Evolutionary conservation across 2,888 invertebrate genomes (phyloP).

Genomic region (Punctoribates punctum): DNA sequence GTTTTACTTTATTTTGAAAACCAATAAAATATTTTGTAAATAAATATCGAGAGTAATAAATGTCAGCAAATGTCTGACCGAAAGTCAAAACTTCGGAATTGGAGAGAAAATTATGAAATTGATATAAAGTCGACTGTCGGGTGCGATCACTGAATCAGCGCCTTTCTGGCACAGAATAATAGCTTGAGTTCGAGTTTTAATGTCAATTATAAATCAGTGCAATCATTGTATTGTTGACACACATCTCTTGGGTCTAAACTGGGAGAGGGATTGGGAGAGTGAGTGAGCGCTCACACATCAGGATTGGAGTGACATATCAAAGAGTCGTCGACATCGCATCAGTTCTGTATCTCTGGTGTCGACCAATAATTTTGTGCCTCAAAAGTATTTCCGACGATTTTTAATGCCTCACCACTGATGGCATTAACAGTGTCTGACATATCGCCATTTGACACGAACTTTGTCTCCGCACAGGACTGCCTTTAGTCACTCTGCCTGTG

Average conservation of each 20-base stretch:
- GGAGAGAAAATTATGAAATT: background rate
- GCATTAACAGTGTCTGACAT: slow-evolving; percentile 32
- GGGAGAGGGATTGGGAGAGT: background rate
- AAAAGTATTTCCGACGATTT: slow-evolving; percentile 25
- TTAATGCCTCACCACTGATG: slow-evolving; percentile 30
- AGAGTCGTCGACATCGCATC: background rate
- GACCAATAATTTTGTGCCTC: slow-evolving; percentile 13
- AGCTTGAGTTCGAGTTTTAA: background rate
- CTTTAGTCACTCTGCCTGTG: background rate
- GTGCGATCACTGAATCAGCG: background rate
- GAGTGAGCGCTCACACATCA: background rate
- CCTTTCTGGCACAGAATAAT: background rate
- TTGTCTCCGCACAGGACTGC: background rate
- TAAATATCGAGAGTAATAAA: too few species aligned
- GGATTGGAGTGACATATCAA: slow-evolving; percentile 17
- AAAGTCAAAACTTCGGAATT: too few species aligned
- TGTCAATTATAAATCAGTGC: slow-evolving; percentile 33
- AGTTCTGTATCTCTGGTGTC: background rate
- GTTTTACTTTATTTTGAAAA: too few species aligned
- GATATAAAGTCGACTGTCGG: background rate
- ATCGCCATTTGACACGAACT: slow-evolving; percentile 35
- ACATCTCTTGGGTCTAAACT: slow-evolving; percentile 16
- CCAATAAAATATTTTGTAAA: too few species aligned
- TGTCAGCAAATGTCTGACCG: too few species aligned
- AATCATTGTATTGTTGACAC: slow-evolving; percentile 21